These are phyloP conservation scores for Cephalophus harveyi DNA, from an alignment of 2,113 vertebrate species.

Conservation along the genomic window DNA sequence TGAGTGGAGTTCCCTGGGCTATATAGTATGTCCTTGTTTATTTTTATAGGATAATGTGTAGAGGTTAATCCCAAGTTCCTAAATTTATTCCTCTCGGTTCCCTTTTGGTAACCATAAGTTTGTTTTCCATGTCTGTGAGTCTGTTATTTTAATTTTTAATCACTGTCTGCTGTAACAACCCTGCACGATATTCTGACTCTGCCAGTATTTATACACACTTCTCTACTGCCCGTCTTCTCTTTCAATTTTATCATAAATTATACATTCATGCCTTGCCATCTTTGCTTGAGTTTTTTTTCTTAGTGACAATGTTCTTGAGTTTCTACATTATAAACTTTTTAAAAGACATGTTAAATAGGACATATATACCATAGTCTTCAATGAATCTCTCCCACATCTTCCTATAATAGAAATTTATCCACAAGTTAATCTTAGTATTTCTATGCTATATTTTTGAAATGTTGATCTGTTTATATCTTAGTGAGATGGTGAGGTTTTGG, in stretches of 20 bases:
- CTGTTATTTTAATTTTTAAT: neutral
- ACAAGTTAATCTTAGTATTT: neutral
- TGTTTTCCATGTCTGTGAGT: neutral
- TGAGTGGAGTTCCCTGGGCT: neutral
- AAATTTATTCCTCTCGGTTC: neutral
- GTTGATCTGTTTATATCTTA: neutral
- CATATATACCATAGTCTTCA: neutral
- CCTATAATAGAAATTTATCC: neutral
- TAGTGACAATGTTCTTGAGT: neutral
- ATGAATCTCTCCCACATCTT: neutral
- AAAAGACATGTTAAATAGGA: neutral
- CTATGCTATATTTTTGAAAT: neutral
- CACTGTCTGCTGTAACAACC: neutral
- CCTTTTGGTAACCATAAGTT: neutral
- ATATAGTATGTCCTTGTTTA: accelerated
- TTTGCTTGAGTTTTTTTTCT: neutral
- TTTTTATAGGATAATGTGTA: neutral
- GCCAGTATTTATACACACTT: neutral
- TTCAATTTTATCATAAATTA: neutral
- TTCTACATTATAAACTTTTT: neutral
- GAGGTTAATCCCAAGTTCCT: neutral
- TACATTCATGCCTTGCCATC: neutral
- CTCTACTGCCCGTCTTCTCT: neutral
- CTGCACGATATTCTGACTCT: neutral
- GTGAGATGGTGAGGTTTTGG: neutral